phyloP scores from a whole-genome alignment of 2,113 vertebrate species.

The Cyphomyrus plagiostoma region DNA sequence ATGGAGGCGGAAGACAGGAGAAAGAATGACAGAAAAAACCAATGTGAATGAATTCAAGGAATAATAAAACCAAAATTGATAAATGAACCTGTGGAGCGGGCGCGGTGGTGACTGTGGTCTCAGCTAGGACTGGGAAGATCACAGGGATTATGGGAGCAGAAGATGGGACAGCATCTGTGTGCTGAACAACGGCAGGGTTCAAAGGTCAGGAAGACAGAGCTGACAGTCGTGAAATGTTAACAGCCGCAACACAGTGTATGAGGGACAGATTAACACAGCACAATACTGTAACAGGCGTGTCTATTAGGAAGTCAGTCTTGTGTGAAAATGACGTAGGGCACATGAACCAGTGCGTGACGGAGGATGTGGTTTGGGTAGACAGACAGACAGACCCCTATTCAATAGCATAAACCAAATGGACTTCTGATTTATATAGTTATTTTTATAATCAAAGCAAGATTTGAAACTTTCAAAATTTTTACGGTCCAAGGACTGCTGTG shows the following conservation, averaged over 20 bases:
- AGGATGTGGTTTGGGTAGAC: background rate
- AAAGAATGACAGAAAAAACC: background rate
- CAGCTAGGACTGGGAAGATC: slow-evolving; percentile 75
- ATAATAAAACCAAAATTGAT: slow-evolving; percentile 35
- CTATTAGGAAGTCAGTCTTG: too few species aligned
- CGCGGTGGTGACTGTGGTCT: slow-evolving; percentile 73
- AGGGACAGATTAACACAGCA: background rate
- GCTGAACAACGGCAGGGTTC: slow-evolving; percentile 66
- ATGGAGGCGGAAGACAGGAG: slow-evolving; percentile 5
- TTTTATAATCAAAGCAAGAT: background rate
- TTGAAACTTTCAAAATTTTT: background rate
- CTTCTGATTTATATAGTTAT: background rate
- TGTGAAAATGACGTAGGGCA: background rate
- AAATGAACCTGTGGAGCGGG: slow-evolving; percentile 75
- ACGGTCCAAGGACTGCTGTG: background rate
- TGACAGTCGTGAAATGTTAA: slow-evolving; percentile 17
- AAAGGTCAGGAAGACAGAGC: slow-evolving; percentile 40
- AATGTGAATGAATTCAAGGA: background rate
- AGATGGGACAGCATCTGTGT: slow-evolving; percentile 78
- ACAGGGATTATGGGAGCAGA: slow-evolving; percentile 82
- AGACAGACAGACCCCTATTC: background rate
- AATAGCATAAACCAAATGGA: background rate
- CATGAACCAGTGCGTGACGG: background rate
- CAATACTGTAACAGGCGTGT: background rate
- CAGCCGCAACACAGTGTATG: background rate